phyloP scores from a whole-genome alignment of 2,888 invertebrate species.

The Drosophila emarginata region DNA sequence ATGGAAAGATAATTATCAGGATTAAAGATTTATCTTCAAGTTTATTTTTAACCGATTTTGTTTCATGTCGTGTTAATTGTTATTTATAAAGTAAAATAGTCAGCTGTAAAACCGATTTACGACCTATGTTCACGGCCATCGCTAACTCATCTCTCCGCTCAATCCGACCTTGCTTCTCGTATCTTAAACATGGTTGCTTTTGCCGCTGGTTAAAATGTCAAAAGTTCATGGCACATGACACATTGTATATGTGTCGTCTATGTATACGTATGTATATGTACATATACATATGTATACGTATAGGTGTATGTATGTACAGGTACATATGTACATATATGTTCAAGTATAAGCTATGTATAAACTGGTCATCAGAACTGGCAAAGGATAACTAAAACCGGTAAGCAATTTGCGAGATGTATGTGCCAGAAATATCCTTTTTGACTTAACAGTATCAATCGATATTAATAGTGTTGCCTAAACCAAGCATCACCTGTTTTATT shows the following conservation, averaged over 20 bases:
- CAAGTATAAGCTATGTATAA: too few species aligned
- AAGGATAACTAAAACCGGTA: too few species aligned
- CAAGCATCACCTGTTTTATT: too few species aligned
- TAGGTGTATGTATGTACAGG: neutral
- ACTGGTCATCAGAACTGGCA: too few species aligned
- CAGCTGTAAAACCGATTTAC: neutral
- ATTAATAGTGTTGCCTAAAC: too few species aligned
- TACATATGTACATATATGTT: too few species aligned
- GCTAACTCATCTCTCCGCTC: neutral
- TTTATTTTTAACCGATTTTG: too few species aligned
- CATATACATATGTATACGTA: neutral
- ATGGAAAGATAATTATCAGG: too few species aligned
- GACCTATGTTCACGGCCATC: neutral
- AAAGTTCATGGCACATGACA: constrained; percentile 53
- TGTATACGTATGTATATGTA: neutral
- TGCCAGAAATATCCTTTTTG: too few species aligned
- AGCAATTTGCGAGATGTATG: too few species aligned
- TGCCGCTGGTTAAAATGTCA: constrained; percentile 47
- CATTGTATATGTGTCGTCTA: neutral
- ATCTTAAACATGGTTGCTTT: neutral
- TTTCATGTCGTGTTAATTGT: neutral
- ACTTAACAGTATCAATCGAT: too few species aligned
- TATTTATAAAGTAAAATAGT: neutral
- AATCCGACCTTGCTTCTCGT: neutral
- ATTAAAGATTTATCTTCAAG: too few species aligned